These are phyloP conservation scores for Timema cristinae DNA, from an alignment of 2,888 invertebrate species.

Conservation along the genomic window DNA sequence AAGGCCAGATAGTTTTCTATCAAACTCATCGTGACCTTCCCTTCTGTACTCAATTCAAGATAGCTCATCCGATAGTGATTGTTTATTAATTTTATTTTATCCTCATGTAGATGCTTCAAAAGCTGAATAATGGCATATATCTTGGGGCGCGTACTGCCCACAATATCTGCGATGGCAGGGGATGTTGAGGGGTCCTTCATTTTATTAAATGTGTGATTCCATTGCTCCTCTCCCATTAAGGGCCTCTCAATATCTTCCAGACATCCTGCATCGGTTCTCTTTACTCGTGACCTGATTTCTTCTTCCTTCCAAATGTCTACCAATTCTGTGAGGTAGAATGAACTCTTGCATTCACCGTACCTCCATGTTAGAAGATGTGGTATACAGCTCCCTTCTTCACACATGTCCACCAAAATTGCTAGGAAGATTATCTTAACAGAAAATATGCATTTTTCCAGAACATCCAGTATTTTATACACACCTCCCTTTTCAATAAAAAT, in stretches of 20 bases:
- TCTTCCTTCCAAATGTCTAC: conserved; percentile 8
- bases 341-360: not conserved
- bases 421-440: not conserved
- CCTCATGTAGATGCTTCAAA: not conserved
- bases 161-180: not conserved
- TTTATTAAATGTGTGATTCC: not conserved
- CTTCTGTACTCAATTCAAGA: not conserved
- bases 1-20: not conserved
- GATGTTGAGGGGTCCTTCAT: not conserved
- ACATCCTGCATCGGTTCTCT: conserved; percentile 4
- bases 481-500: not conserved
- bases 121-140: not conserved
- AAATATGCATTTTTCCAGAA: not conserved
- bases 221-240: not conserved
- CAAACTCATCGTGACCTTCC: not conserved
- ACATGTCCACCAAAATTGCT: not conserved
- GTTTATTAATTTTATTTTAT: not conserved
- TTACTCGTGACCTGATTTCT: not conserved
- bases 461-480: not conserved
- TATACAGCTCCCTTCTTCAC: not conserved
- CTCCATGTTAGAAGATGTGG: not conserved
- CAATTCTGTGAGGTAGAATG: not conserved
- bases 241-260: not conserved
- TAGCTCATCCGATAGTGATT: not conserved
- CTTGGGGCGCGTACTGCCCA: conserved; percentile 3